Conservation (phyloP, 2,113 vertebrate genomes). For the Antigone vipio region DNA sequence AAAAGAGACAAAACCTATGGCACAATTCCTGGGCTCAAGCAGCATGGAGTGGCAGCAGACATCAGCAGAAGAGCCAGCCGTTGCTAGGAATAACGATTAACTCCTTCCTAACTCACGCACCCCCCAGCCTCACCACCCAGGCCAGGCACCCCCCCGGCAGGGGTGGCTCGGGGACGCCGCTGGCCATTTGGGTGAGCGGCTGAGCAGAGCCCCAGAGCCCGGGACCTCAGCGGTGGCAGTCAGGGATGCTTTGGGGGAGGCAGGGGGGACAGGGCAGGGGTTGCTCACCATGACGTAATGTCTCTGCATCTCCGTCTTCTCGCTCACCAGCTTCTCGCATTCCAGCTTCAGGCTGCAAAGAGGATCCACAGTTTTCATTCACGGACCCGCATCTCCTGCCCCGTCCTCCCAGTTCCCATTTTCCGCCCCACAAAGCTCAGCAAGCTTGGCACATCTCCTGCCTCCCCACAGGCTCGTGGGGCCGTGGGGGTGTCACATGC, state of each 20-base stretch:
- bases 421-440: background rate
- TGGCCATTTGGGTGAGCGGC: accelerated
- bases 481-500: background rate
- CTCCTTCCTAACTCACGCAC: background rate
- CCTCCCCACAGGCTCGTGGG: background rate
- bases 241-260: background rate
- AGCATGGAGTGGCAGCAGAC: background rate
- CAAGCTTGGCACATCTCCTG: background rate
- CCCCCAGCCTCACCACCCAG: background rate
- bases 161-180: background rate
- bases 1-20: background rate
- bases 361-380: background rate
- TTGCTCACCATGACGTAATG: constrained; percentile 82
- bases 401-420: background rate
- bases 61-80: background rate
- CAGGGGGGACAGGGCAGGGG: background rate
- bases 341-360: constrained; percentile 79
- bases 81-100: background rate
- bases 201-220: background rate
- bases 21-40: background rate
- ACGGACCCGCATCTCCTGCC: accelerated
- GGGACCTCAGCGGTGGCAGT: accelerated
- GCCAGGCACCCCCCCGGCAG: background rate
- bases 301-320: constrained; percentile 83
- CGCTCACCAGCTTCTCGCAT: constrained; percentile 80